These are phyloP conservation scores for Dioctria rufipes DNA, from an alignment of 2,888 invertebrate species.

Conservation along the genomic window DNA sequence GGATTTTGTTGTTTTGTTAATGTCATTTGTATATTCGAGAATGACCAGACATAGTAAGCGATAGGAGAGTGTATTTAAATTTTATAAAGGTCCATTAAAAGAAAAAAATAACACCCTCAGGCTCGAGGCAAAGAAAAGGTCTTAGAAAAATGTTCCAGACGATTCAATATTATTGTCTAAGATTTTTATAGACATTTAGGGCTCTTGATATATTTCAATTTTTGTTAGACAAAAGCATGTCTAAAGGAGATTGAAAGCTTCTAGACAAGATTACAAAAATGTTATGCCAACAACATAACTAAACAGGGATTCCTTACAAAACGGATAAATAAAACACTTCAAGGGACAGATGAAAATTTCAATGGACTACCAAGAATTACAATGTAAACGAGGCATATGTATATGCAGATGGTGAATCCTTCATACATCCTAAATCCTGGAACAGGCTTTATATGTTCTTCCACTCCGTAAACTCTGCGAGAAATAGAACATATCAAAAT, in stretches of 20 bases:
- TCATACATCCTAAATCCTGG: background rate
- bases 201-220: slow-evolving; percentile 23
- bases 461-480: too few relatives aligned
- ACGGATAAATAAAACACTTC: background rate
- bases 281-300: background rate
- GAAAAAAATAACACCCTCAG: too few relatives aligned
- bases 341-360: slow-evolving; percentile 7
- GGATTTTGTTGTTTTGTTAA: too few relatives aligned
- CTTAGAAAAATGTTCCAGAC: background rate
- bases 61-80: too few relatives aligned
- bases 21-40: too few relatives aligned
- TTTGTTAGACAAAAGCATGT: slow-evolving; percentile 11
- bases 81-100: too few relatives aligned
- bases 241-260: background rate
- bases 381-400: too few relatives aligned
- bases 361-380: background rate
- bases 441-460: background rate
- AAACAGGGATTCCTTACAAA: background rate
- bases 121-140: too few relatives aligned
- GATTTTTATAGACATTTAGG: background rate
- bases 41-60: too few relatives aligned
- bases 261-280: slow-evolving; percentile 9
- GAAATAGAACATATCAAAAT: too few relatives aligned
- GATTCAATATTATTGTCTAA: slow-evolving; percentile 23
- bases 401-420: slow-evolving; percentile 9